Evolutionary conservation across 2,797 vertebrate genomes (phyloP), one percentile per base, ranked within the genome.

Genomic region (Rhadinocentrus ornatus): DNA sequence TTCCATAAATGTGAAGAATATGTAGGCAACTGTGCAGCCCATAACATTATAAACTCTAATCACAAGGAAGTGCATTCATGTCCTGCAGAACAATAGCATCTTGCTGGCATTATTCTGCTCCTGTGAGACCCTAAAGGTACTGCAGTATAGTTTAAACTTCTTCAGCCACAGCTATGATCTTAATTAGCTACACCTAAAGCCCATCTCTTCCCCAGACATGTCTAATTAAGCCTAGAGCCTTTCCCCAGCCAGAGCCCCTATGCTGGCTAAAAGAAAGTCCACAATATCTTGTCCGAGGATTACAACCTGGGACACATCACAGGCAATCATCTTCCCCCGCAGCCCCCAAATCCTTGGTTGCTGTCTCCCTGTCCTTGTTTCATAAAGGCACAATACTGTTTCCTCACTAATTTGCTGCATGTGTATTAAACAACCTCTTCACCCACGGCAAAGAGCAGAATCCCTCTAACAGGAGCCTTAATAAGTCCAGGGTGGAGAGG

Each of bases 141-240:
- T 90, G 86, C 92, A 71, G 74, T 84, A 81, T 87, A 92, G 88
- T 94, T 94, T 93, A 95, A 94, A 92, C 89, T 88, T 93, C 93
- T 94, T 92, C 90, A 95, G 89, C 85, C 88, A 80, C 78, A 80
- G 91, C 93, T 94, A 94, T 94, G 93, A 94, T 93, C 94, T 92
- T 94, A 94, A 95, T 95, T 94, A 94, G 92, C 92, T 92, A 91
- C 89, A 95, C 94, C 93, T 94, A 92, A 93, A 94, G 92, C 92
- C 88, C 74, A 80, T 92, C 91, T 91, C 90, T 92, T 89, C 86
- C 88, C 86, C 87, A 91, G 89, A 92, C 92, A 93, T 86, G 87
- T 93, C 93, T 94, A 94, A 95, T 95, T 95, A 94, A 94, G 90
- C 92, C 89, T 86, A 90, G 90, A 68, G 86, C 88, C 86, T 92